A percentile compares a stretch with the other conserved stretches of the same genome.
Evolutionary conservation across 2,113 vertebrate genomes (phyloP).

Genomic region (Vireo altiloquus): DNA sequence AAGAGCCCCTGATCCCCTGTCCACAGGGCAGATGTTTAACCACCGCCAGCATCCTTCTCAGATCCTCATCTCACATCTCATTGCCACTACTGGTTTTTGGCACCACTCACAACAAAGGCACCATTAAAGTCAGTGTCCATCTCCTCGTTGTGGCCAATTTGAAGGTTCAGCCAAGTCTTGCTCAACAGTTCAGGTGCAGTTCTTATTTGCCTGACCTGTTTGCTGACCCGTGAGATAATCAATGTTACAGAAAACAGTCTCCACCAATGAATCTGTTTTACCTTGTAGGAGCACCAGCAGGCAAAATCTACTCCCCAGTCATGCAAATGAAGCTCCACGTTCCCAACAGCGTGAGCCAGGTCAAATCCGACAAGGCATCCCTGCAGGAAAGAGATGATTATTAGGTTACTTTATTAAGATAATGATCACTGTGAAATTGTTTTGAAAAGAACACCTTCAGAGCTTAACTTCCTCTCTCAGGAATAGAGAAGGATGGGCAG

Average conservation of each 20-base stretch:
- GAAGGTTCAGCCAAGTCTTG: background rate
- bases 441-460: background rate
- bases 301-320: conserved; percentile 96
- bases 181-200: background rate
- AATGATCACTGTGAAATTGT: background rate
- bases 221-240: background rate
- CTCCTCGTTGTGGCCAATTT: background rate
- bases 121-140: background rate
- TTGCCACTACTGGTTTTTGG: background rate
- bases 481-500: too few species aligned
- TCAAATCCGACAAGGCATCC: conserved; percentile 94
- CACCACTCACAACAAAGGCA: background rate
- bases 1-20: too few species aligned
- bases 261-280: conserved; percentile 22
- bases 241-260: background rate
- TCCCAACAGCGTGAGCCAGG: conserved; percentile 90
- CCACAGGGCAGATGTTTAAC: background rate
- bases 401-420: background rate
- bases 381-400: conserved; percentile 64
- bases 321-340: conserved; percentile 84
- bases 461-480: background rate
- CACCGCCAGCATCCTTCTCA: background rate
- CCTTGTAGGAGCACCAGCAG: conserved; percentile 99
- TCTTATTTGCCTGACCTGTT: background rate
- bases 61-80: background rate